Percentiles rank a stretch among this genome's conserved stretches.
Evolutionary conservation across 2,797 vertebrate species (phyloP).

Genomic region (Cheirogaleus major): DNA sequence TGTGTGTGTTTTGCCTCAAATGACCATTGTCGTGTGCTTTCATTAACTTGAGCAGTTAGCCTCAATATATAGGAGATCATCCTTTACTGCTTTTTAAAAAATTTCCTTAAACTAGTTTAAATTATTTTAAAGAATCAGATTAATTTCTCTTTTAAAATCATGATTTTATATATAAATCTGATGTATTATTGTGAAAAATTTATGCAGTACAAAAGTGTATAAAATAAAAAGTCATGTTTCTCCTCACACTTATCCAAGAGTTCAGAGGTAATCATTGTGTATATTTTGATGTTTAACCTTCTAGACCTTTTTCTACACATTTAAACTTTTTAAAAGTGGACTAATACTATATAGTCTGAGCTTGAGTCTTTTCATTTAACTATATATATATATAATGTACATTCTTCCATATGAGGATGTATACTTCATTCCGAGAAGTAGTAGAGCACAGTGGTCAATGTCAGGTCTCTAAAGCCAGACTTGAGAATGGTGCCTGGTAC

Average conservation of each 20-base stretch:
- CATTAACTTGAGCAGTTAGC: constrained; percentile 5
- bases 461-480: background rate
- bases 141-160: background rate
- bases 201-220: background rate
- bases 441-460: background rate
- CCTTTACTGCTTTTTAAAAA: background rate
- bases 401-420: background rate
- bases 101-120: background rate
- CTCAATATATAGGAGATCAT: background rate
- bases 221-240: background rate
- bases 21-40: constrained; percentile 22
- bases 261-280: constrained; percentile 28
- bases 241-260: background rate
- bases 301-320: background rate
- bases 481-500: background rate
- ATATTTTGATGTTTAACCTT: background rate
- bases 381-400: background rate
- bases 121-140: background rate
- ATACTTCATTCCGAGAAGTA: background rate
- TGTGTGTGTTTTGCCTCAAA: background rate
- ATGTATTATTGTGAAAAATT: constrained; percentile 16
- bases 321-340: background rate
- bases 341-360: background rate
- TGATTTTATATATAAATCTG: background rate
- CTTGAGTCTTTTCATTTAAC: background rate